Evolutionary conservation across 2,888 invertebrate genomes (phyloP).

Genomic region (Allygus modestus): DNA sequence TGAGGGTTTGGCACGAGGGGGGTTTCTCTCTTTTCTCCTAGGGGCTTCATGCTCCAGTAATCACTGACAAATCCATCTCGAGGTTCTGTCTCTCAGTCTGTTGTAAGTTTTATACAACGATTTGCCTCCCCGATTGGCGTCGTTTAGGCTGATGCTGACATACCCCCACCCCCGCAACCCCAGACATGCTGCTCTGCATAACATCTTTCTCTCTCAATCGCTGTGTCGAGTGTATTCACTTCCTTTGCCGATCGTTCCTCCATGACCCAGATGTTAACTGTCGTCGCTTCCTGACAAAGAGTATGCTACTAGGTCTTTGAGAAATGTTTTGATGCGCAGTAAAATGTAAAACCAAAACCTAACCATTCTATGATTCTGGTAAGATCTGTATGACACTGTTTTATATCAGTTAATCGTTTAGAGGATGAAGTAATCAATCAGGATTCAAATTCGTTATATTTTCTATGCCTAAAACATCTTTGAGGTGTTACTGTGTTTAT

Average conservation of each 20-base stretch:
- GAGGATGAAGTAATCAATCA: too few relatives aligned
- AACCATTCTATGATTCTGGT: too few relatives aligned
- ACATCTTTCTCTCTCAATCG: conserved; percentile 3
- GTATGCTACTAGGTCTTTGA: too few relatives aligned
- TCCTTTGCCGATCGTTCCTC: neutral
- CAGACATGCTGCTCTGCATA: conserved; percentile 5
- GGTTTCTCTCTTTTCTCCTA: neutral
- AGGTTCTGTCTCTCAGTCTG: conserved; percentile 36
- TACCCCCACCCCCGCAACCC: neutral
- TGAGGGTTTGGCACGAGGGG: conserved; percentile 20
- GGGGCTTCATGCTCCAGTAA: conserved; percentile 54
- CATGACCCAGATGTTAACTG: neutral
- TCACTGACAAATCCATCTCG: conserved; percentile 51
- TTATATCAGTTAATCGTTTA: too few relatives aligned
- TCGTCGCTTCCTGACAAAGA: too few relatives aligned
- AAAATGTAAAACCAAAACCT: too few relatives aligned
- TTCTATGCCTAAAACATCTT: too few relatives aligned
- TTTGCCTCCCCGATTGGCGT: conserved; percentile 54
- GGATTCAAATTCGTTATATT: too few relatives aligned
- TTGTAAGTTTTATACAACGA: conserved; percentile 58
- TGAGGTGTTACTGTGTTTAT: too few relatives aligned
- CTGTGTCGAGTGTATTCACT: neutral
- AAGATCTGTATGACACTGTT: too few relatives aligned
- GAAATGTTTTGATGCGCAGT: too few relatives aligned
- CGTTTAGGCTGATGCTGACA: conserved; percentile 40